Percentiles rank a stretch among this genome's conserved stretches.
phyloP scores from a whole-genome alignment of 1,140 invertebrate species.

The Saccostrea cuccullata region DNA sequence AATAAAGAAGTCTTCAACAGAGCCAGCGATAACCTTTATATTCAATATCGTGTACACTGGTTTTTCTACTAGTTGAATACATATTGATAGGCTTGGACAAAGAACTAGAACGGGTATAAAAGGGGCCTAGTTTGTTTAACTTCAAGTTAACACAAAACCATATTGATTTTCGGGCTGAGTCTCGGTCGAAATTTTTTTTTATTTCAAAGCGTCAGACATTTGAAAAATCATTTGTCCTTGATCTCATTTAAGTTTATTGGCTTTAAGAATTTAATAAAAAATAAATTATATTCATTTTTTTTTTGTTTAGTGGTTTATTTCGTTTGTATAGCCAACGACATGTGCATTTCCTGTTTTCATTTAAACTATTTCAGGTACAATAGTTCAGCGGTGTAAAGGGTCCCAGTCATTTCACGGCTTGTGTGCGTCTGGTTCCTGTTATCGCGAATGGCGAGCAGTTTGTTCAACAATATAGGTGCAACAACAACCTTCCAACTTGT shows the following conservation, averaged over 20 bases:
- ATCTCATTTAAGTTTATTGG: conserved; percentile 29
- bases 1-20: neutral
- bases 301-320: conserved; percentile 7
- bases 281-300: conserved; percentile 2
- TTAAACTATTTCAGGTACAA: neutral
- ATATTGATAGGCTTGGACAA: conserved; percentile 34
- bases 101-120: conserved; percentile 35
- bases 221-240: conserved; percentile 19
- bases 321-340: neutral
- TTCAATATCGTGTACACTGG: conserved; percentile 32
- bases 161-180: conserved; percentile 27
- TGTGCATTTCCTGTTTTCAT: conserved; percentile 8
- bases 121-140: conserved; percentile 30
- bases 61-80: conserved; percentile 34
- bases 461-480: neutral
- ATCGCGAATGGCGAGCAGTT: neutral
- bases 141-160: conserved; percentile 24
- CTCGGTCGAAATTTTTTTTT: conserved; percentile 27
- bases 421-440: neutral
- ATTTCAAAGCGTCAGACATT: conserved; percentile 22
- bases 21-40: conserved; percentile 2
- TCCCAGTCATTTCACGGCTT: neutral
- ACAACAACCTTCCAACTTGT: neutral
- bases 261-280: neutral
- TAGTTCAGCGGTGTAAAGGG: neutral